Conservation (phyloP, 2,113 vertebrate genomes). For the Pampusana beccarii region DNA sequence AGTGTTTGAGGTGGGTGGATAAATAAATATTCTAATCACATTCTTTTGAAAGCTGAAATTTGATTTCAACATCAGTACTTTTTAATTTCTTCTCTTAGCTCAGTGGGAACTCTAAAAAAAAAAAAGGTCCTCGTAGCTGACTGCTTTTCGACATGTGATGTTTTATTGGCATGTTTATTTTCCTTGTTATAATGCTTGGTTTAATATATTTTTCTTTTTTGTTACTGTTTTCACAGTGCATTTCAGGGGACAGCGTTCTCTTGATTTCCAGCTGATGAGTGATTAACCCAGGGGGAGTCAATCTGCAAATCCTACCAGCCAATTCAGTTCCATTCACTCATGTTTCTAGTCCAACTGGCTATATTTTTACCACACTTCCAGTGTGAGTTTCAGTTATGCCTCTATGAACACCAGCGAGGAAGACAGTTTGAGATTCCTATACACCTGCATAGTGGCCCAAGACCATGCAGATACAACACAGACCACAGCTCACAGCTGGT, state of each 20-base stretch:
- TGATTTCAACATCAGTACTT: constrained; percentile 21
- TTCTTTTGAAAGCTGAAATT: constrained; percentile 41
- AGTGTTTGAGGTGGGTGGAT: constrained; percentile 41
- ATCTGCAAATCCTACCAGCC: not conserved
- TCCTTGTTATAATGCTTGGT: not conserved
- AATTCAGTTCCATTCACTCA: not conserved
- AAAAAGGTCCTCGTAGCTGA: not conserved
- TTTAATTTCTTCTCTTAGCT: not conserved
- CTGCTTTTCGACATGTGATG: not conserved
- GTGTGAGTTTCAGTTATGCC: not conserved
- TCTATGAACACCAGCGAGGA: not conserved
- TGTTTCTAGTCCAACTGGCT: not conserved
- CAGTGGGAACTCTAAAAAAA: not conserved
- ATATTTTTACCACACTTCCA: not conserved
- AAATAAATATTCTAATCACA: constrained; percentile 53
- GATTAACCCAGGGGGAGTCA: not conserved
- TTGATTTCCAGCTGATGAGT: not conserved
- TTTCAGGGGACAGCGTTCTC: not conserved
- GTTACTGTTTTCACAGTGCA: not conserved
- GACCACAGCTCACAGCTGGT: too few species aligned
- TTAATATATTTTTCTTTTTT: not conserved
- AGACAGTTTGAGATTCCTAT: fast-evolving
- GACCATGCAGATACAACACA: fast-evolving
- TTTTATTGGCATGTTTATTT: constrained; percentile 30
- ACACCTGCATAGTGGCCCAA: not conserved